Percentiles rank a stretch among this genome's conserved stretches.
Conservation (phyloP, 2,113 vertebrate genomes). For the Pseudolaguvia tuberculata region DNA sequence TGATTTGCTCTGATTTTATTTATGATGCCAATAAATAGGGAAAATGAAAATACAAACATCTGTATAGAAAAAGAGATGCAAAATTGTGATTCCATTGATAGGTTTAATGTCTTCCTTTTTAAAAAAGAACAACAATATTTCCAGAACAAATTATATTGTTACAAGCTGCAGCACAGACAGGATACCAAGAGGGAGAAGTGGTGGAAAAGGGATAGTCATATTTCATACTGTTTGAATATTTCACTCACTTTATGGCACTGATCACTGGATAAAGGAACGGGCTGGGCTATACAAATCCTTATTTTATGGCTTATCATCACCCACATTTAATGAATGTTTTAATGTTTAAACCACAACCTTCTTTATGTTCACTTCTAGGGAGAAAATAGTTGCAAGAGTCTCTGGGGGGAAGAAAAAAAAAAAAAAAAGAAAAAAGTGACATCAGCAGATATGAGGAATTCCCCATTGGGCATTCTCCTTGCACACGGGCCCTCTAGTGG, state of each 20-base stretch:
- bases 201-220: neutral
- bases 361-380: slow-evolving; percentile 4
- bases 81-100: slow-evolving; percentile 6
- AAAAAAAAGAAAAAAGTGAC: slow-evolving; percentile 1
- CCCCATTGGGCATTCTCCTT: slow-evolving; percentile 23
- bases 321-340: neutral
- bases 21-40: slow-evolving; percentile 41
- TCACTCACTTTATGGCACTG: slow-evolving; percentile 30
- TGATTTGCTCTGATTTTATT: slow-evolving; percentile 38
- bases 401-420: slow-evolving; percentile 11
- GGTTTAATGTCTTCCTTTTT: neutral
- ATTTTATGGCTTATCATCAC: neutral
- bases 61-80: slow-evolving; percentile 36
- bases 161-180: slow-evolving; percentile 6
- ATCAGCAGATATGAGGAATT: slow-evolving; percentile 26
- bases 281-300: neutral
- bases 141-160: slow-evolving; percentile 8
- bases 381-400: slow-evolving; percentile 19
- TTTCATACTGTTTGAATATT: neutral
- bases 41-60: slow-evolving; percentile 26
- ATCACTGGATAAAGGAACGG: slow-evolving; percentile 3
- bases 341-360: neutral
- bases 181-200: neutral
- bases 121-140: slow-evolving; percentile 10
- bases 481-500: slow-evolving; percentile 38